These are phyloP conservation scores for Riparia riparia DNA, from an alignment of 2,113 vertebrate genomes.

Conservation along the genomic window DNA sequence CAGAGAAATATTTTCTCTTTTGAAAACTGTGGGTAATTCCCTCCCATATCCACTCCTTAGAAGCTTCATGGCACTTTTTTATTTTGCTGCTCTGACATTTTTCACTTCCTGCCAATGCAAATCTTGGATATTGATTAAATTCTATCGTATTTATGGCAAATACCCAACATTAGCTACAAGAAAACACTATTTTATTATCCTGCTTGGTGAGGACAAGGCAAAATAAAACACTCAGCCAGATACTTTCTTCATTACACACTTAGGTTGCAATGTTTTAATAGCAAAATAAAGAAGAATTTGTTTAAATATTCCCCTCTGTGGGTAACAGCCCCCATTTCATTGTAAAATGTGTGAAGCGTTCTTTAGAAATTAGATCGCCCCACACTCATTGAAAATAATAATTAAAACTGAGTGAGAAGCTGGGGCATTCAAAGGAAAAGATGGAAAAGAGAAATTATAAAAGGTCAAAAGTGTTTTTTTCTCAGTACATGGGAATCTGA, in stretches of 20 bases:
- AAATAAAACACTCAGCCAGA: neutral
- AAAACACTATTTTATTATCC: neutral
- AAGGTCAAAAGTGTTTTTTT: neutral
- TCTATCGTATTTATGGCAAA: neutral
- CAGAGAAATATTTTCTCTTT: neutral
- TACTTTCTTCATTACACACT: neutral
- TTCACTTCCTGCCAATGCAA: neutral
- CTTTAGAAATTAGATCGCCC: neutral
- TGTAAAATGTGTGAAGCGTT: neutral
- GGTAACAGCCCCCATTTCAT: neutral
- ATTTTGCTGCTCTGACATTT: neutral
- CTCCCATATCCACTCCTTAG: neutral
- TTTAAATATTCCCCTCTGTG: neutral
- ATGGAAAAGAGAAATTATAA: neutral
- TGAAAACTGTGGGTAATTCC: neutral
- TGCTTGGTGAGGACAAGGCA: accelerated
- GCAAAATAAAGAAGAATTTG: neutral
- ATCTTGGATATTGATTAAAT: neutral
- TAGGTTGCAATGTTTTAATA: neutral
- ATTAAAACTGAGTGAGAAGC: neutral
- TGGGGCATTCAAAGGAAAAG: neutral
- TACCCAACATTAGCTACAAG: neutral
- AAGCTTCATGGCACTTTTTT: neutral
- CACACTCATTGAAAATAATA: neutral
- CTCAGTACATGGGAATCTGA: neutral